Base-by-base conservation (phyloP, 2,888 invertebrate species). In the Stomorhina lunata region DNA sequence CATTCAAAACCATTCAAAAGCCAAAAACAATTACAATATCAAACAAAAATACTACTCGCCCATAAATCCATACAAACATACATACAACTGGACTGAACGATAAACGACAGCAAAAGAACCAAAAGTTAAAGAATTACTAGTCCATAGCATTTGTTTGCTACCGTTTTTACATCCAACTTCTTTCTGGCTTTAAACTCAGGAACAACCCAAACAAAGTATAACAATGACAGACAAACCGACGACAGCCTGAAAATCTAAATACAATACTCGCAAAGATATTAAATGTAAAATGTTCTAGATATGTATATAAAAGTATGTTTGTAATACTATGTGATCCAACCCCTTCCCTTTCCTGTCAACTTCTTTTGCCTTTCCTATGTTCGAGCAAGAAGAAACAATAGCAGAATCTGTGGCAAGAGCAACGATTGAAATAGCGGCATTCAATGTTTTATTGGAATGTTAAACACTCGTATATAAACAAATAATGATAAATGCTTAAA, bases 401-500 rank as follows among this genome's bases (percentile, higher is more conserved):
- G 45, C 25, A 32, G 15, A 20, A 59, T 32, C 48, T 50, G 17
- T 4, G 2, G 17, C 20, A 48, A 29, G n/a, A 40, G 59, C 37
- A 15, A 45, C 32, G 29, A 53, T 37, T 27, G 27, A 75, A 43
- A 20, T 29, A 79, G 79, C 75, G 79, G 79, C 82, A 75, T 76
- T 71, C 75, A 71, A 76, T 76, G 82, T 82, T 82, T 88, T 87
- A 86, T 86, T 88, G 88, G 88, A 89, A 89, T 89, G 88, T 89
- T 89, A 89, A 89, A 89, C 87, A 88, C 85, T 87, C 88, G 66
- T 87, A 88, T 88, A 88, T 88, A 89, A 89, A 89, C 89, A 89
- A 89, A 89, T 89, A 89, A 89, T 89, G 88, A 88, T 88, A 88
- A 89, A 89, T 88, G 87, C 89, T 87, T 83, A 81, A 83, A 81